phyloP scores from a whole-genome alignment of 2,113 vertebrate genomes.

The Heterotis niloticus region DNA sequence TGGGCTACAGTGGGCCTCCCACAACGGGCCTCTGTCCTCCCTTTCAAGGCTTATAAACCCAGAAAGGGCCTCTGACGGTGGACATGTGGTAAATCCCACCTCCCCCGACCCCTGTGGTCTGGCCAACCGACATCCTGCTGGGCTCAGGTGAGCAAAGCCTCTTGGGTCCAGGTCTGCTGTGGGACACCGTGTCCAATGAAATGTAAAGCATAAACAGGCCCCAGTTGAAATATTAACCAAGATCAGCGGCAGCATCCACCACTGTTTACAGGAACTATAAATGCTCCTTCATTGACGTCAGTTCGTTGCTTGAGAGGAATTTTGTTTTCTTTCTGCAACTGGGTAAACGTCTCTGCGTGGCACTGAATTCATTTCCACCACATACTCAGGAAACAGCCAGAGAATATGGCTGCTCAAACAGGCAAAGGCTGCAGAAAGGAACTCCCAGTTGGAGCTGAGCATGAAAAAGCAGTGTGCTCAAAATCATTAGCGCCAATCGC shows the following conservation, averaged over 20 bases:
- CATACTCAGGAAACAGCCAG: slow-evolving; percentile 34
- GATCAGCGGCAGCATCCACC: slow-evolving; percentile 26
- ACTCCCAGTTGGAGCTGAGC: too few species aligned
- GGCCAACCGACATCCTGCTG: background rate
- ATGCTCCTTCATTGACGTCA: slow-evolving; percentile 51
- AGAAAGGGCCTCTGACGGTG: background rate
- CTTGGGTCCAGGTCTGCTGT: background rate
- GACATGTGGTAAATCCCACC: background rate
- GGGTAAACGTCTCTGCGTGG: slow-evolving; percentile 51
- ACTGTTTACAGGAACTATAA: slow-evolving; percentile 46
- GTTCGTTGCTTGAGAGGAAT: slow-evolving; percentile 49
- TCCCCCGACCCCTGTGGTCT: background rate
- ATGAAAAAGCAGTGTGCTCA: too few species aligned
- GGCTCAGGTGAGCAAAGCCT: background rate
- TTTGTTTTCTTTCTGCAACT: slow-evolving; percentile 44
- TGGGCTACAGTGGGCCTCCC: background rate
- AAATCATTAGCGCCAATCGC: too few species aligned
- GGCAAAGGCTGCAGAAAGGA: too few species aligned
- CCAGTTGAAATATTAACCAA: slow-evolving; percentile 43
- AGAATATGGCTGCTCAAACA: slow-evolving; percentile 4
- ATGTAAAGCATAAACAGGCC: slow-evolving; percentile 41
- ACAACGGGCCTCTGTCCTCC: background rate
- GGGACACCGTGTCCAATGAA: background rate
- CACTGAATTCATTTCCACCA: slow-evolving; percentile 42
- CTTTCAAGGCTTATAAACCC: background rate